Conservation (phyloP, 2,113 vertebrate genomes). For the Mustela lutreola region DNA sequence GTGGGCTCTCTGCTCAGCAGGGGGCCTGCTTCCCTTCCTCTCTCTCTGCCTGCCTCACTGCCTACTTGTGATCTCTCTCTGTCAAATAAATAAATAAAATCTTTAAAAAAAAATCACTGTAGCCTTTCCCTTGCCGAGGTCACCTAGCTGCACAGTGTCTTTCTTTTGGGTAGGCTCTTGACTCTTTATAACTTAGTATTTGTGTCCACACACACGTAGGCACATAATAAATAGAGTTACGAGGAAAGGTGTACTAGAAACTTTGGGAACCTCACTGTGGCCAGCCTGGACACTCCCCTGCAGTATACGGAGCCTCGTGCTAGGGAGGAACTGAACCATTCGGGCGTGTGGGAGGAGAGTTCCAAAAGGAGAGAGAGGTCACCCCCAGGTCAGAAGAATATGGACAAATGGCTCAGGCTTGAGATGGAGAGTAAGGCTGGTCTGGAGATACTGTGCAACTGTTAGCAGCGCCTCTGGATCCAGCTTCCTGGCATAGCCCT, state of each 20-base stretch:
- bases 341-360: not conserved
- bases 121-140: not conserved
- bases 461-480: not conserved
- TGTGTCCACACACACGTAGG: not conserved
- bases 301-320: not conserved
- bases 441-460: not conserved
- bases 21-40: no score
- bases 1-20: no score
- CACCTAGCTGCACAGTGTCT: not conserved
- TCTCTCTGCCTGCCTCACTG: no score
- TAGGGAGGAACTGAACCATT: not conserved
- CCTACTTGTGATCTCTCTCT: no score
- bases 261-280: not conserved
- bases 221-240: not conserved
- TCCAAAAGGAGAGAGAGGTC: not conserved
- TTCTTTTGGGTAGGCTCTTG: not conserved
- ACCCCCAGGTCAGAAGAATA: not conserved
- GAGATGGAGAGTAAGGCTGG: not conserved
- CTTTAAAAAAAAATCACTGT: not conserved
- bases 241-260: not conserved
- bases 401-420: not conserved
- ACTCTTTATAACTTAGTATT: not conserved
- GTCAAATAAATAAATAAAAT: no score
- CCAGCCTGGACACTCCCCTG: not conserved
- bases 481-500: not conserved